A percentile compares a stretch with the other conserved stretches of the same genome.
Evolutionary conservation across 2,113 vertebrate genomes (phyloP).

Genomic region (Australoheros scitulus): DNA sequence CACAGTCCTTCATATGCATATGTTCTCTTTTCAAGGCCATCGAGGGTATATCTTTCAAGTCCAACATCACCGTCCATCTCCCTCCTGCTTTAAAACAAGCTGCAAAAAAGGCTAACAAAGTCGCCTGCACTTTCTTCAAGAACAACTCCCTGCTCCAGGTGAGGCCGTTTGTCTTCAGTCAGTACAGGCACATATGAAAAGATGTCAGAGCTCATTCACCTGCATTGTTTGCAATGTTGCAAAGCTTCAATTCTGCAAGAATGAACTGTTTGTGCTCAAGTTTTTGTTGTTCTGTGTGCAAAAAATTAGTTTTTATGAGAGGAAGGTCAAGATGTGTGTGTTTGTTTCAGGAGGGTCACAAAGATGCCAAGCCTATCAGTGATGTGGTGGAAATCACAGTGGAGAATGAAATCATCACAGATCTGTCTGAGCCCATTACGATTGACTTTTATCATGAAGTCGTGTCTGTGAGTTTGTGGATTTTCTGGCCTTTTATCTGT

Average conservation of each 20-base stretch:
- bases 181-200: not conserved
- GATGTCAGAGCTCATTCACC: not conserved
- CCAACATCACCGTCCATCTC: constrained; percentile 43
- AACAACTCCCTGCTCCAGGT: constrained; percentile 71
- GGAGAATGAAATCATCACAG: constrained; percentile 65
- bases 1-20: not conserved
- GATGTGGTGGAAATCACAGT: constrained; percentile 75
- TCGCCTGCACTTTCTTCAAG: constrained; percentile 62
- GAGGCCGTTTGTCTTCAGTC: not conserved
- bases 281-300: not conserved
- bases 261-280: not conserved
- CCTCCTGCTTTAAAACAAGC: constrained; percentile 54
- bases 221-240: not conserved
- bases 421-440: constrained; percentile 64
- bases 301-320: rapidly evolving
- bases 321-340: not conserved
- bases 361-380: constrained; percentile 15
- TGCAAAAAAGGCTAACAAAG: constrained; percentile 37
- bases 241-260: not conserved
- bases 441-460: constrained; percentile 68
- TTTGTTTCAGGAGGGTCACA: constrained; percentile 27
- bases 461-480: constrained; percentile 57
- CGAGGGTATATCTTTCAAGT: not conserved
- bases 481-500: not conserved
- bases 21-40: constrained; percentile 22